Percentiles rank a stretch among this genome's conserved stretches.
These are phyloP conservation scores for Prenolepis imparis DNA, from an alignment of 2,888 invertebrate genomes.

Conservation along the genomic window DNA sequence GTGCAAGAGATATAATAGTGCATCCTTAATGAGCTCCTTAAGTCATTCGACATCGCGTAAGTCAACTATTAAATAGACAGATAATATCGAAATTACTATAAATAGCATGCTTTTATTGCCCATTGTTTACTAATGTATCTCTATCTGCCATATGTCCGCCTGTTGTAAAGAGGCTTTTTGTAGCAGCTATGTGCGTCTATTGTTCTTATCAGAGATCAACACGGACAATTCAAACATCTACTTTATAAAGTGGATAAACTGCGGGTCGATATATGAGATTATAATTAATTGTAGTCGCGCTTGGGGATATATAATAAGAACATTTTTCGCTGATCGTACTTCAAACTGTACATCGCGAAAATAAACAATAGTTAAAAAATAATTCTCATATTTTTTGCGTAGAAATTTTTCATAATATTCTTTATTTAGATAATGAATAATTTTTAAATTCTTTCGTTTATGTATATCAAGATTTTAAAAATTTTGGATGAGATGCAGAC, in stretches of 20 bases:
- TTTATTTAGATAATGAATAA: neutral
- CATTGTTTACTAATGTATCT: slow-evolving; percentile 34
- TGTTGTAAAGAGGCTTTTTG: neutral
- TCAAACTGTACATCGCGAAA: neutral
- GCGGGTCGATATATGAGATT: neutral
- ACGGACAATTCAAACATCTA: slow-evolving; percentile 15
- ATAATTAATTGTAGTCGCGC: neutral
- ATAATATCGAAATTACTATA: slow-evolving; percentile 23
- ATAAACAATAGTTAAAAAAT: neutral
- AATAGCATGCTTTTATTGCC: slow-evolving; percentile 26
- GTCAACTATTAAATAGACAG: neutral
- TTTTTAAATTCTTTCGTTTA: neutral
- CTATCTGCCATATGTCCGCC: neutral
- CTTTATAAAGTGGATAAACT: neutral
- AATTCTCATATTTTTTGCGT: neutral
- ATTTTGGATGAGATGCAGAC: neutral
- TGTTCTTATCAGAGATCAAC: neutral
- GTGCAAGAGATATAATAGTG: neutral
- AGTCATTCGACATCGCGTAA: slow-evolving; percentile 7
- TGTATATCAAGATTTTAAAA: neutral
- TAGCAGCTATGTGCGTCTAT: neutral
- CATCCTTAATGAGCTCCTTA: neutral
- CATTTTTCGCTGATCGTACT: neutral
- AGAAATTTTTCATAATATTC: neutral
- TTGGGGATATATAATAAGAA: neutral